Percentiles rank a stretch among this genome's conserved stretches.
Conservation (phyloP, 2,113 vertebrate genomes). For the Carassius gibelio region DNA sequence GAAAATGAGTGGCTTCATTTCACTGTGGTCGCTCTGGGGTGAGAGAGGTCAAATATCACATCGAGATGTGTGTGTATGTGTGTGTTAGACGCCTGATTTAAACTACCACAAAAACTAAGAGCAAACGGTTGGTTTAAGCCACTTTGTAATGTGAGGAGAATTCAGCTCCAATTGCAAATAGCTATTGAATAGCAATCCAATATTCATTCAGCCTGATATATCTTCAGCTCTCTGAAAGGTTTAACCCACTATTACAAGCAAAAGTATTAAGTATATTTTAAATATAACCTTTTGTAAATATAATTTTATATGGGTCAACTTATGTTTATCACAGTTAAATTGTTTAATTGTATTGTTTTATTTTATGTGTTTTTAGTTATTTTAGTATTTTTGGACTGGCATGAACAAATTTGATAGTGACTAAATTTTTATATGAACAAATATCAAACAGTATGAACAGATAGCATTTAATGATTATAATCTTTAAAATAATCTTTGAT, state of each 20-base stretch:
- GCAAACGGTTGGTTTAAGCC: slow-evolving; percentile 2
- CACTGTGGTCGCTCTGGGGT: slow-evolving; percentile 33
- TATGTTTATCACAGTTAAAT: not conserved
- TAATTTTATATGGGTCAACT: not conserved
- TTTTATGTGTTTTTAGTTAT: not conserved
- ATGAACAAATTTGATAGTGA: not conserved
- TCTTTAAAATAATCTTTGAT: not conserved
- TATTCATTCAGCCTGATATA: slow-evolving; percentile 7
- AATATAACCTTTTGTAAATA: not conserved
- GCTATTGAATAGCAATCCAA: slow-evolving; percentile 24
- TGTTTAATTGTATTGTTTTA: not conserved
- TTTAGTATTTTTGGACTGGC: not conserved
- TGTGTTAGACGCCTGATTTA: slow-evolving; percentile 20
- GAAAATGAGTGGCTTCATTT: slow-evolving; percentile 52
- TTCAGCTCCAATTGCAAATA: slow-evolving; percentile 1
- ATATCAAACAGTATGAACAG: not conserved
- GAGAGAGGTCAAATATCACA: slow-evolving; percentile 42
- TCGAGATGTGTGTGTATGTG: slow-evolving; percentile 11
- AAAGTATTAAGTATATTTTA: not conserved
- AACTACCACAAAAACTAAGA: slow-evolving; percentile 7
- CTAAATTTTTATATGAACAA: not conserved
- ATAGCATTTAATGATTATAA: not conserved
- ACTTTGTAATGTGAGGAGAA: slow-evolving; percentile 32
- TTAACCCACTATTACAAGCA: not conserved
- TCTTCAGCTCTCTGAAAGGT: not conserved